Evolutionary conservation across 1,140 invertebrate genomes (phyloP).

Genomic region (Dendroctonus valens): DNA sequence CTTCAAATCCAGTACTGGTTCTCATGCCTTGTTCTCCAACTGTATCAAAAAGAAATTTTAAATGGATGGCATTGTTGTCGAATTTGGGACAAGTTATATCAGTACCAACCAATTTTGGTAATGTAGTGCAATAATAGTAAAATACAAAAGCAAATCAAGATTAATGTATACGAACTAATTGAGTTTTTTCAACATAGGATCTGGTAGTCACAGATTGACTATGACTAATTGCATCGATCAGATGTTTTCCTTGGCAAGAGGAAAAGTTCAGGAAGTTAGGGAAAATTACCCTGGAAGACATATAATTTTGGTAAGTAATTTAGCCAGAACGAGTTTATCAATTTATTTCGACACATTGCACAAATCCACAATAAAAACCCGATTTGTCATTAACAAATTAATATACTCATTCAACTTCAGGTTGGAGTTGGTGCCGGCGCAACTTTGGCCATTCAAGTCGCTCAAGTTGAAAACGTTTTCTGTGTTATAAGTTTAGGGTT

Average conservation of each 20-base stretch:
- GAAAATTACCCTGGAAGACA: constrained; percentile 67
- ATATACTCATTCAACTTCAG: not conserved
- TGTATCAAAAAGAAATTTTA: constrained; percentile 60
- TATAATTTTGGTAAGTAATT: constrained; percentile 59
- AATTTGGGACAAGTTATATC: constrained; percentile 69
- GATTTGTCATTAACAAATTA: not conserved
- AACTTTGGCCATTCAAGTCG: constrained; percentile 68
- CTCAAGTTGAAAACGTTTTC: constrained; percentile 64
- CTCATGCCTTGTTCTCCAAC: constrained; percentile 63
- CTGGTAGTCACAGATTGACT: constrained; percentile 52
- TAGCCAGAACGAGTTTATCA: not conserved
- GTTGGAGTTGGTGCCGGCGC: constrained; percentile 76
- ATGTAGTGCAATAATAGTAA: not conserved
- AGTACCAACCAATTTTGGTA: constrained; percentile 56
- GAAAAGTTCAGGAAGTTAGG: constrained; percentile 70
- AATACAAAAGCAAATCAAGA: not conserved
- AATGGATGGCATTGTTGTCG: constrained; percentile 69
- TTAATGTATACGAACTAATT: not conserved
- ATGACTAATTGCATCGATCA: constrained; percentile 66
- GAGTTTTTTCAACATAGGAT: constrained; percentile 42
- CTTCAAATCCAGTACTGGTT: constrained; percentile 71
- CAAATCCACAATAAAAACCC: no score
- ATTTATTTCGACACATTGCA: not conserved
- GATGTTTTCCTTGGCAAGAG: constrained; percentile 64
- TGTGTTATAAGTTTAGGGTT: constrained; percentile 80